A percentile compares a stretch with the other conserved stretches of the same genome.
These are phyloP conservation scores for Epirrhoe alternata DNA, from an alignment of 2,888 invertebrate species.

Conservation along the genomic window DNA sequence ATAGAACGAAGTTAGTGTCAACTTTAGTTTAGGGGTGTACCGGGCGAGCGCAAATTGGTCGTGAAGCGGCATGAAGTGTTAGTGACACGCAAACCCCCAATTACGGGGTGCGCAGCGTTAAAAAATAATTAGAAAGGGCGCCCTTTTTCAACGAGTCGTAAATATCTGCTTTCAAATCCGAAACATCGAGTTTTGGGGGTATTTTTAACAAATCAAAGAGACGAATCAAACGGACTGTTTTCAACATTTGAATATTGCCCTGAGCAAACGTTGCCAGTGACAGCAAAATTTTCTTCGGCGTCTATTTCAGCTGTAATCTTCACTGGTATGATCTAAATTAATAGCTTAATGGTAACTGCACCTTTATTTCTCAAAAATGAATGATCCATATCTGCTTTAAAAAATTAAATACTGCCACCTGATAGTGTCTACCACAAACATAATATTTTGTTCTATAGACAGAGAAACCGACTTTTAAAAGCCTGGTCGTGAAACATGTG, in stretches of 20 bases:
- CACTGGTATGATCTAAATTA: too few relatives aligned
- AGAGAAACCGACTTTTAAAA: too few relatives aligned
- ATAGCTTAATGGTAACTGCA: too few relatives aligned
- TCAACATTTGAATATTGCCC: conserved; percentile 13
- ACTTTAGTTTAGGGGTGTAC: conserved; percentile 31
- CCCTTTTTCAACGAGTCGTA: conserved; percentile 50
- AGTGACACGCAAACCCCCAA: conserved; percentile 71
- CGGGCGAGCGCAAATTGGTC: conserved; percentile 40
- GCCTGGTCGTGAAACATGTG: too few relatives aligned
- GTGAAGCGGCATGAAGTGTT: conserved; percentile 63
- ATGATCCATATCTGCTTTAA: too few relatives aligned
- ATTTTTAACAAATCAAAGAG: conserved; percentile 4
- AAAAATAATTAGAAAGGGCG: conserved; percentile 70
- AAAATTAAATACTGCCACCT: too few relatives aligned
- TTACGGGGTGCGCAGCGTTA: conserved; percentile 68
- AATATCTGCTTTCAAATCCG: conserved; percentile 23
- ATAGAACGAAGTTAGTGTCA: conserved; percentile 26
- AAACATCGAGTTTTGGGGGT: conserved; percentile 10
- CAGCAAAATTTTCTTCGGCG: conserved; percentile 15
- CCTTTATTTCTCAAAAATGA: too few relatives aligned
- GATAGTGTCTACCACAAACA: too few relatives aligned
- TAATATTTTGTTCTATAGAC: too few relatives aligned
- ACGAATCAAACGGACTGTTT: conserved; percentile 13
- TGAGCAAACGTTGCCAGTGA: conserved; percentile 11
- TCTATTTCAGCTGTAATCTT: background rate